Percentiles rank a stretch among this genome's conserved stretches.
These are phyloP conservation scores for Stegostoma tigrinum DNA, from an alignment of 2,113 vertebrate genomes.

Conservation along the genomic window DNA sequence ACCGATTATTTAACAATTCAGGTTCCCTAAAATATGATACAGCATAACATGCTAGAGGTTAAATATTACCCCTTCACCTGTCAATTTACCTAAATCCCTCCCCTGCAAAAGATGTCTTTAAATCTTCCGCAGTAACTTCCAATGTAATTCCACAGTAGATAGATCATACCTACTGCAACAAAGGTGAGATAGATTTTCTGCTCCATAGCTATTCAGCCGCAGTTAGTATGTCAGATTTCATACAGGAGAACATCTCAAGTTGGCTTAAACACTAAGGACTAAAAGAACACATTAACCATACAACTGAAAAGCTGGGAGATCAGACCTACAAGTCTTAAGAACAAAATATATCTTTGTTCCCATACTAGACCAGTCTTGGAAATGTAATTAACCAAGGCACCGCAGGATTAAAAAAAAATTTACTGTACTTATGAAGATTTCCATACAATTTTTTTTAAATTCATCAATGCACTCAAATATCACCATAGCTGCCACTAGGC, in stretches of 20 bases:
- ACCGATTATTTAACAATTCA: neutral
- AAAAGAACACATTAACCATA: neutral
- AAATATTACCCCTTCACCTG: neutral
- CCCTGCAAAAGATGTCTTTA: neutral
- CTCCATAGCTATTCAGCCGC: neutral
- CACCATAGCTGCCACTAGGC: neutral
- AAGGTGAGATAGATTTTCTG: neutral
- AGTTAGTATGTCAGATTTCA: neutral
- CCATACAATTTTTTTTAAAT: neutral
- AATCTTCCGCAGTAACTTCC: neutral
- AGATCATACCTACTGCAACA: neutral
- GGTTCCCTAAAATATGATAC: neutral
- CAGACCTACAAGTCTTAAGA: neutral
- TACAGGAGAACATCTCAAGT: neutral
- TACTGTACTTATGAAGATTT: neutral
- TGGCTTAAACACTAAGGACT: neutral
- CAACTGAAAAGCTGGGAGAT: neutral
- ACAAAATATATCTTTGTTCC: neutral
- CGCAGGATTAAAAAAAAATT: too few relatives aligned
- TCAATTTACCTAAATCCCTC: neutral
- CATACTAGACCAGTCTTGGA: neutral
- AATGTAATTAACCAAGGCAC: neutral
- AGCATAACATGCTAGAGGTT: too few relatives aligned
- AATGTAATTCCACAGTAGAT: neutral
- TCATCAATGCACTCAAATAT: neutral